A percentile compares a stretch with the other conserved stretches of the same genome.
Evolutionary conservation across 1,140 invertebrate genomes (phyloP).

Genomic region (Drosophila arawakana): DNA sequence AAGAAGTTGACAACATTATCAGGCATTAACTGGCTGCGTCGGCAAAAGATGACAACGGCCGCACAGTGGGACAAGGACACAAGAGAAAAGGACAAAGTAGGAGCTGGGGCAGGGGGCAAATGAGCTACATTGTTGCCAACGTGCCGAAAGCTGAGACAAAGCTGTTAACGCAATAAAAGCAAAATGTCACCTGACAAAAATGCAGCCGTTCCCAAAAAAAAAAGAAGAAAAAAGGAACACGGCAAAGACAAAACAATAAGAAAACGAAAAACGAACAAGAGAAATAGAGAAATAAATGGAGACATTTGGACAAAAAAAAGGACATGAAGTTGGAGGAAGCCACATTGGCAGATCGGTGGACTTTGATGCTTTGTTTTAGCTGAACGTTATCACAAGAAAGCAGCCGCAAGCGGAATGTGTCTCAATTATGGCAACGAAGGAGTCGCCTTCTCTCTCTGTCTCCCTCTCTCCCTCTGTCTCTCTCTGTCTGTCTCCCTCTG

Average conservation of each 20-base stretch:
- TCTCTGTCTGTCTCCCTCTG: background rate
- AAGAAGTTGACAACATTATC: slow-evolving; percentile 72
- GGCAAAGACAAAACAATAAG: slow-evolving; percentile 2
- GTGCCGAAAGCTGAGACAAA: slow-evolving; percentile 73
- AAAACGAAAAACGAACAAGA: slow-evolving; percentile 16
- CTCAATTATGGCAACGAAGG: slow-evolving; percentile 59
- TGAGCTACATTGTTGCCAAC: slow-evolving; percentile 62
- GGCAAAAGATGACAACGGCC: slow-evolving; percentile 68
- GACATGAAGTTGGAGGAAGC: slow-evolving; percentile 26
- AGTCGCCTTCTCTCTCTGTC: slow-evolving; percentile 16
- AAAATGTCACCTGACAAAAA: slow-evolving; percentile 72
- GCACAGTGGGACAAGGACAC: slow-evolving; percentile 44
- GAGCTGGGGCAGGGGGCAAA: slow-evolving; percentile 24
- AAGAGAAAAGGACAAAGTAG: slow-evolving; percentile 9
- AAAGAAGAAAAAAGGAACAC: slow-evolving; percentile 10
- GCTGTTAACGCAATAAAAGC: slow-evolving; percentile 57
- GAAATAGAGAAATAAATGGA: background rate
- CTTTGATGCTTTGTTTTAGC: slow-evolving; percentile 72
- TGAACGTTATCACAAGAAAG: slow-evolving; percentile 70
- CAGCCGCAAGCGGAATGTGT: slow-evolving; percentile 59
- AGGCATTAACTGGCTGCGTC: slow-evolving; percentile 36
- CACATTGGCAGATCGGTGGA: slow-evolving; percentile 47
- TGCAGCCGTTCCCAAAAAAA: slow-evolving; percentile 50
- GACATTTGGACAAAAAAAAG: slow-evolving; percentile 22
- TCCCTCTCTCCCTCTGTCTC: background rate